Base-by-base conservation (phyloP, 2,797 vertebrate species). In the Bufotes viridis region DNA sequence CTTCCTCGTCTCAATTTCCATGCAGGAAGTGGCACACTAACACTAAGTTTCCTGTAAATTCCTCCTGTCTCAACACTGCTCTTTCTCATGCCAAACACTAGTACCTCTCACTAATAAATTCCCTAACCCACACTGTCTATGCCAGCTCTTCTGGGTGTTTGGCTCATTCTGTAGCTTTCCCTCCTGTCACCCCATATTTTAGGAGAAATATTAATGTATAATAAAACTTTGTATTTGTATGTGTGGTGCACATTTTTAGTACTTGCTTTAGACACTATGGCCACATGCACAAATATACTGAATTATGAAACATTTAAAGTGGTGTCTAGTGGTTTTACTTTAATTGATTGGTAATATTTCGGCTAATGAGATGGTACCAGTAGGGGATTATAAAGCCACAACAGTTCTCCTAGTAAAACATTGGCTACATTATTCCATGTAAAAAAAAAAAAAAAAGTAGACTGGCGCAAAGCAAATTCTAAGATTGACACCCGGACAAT, bases 61-160 rank as follows among this genome's bases (percentile, higher is more conserved):
- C 88, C 88, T 86, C 81, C 84, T 70, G 84, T 82, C 70, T 89
- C 85, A 89, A 89, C 88, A 86, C 88, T 87, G 88, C 75, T 83
- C 88, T 86, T 89, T 89, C 88, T 89, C 81, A 84, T 83, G 88
- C 85, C 88, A 89, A 89, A 89, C 88, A 89, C 88, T 89, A 76
- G 88, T 89, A 89, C 88, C 88, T 89, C 88, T 89, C 88, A 89
- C 85, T 87, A 89, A 89, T 89, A 89, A 82, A 89, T 89, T 89
- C 81, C 88, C 88, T 53, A 84, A 76, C 84, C 88, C 81, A 26
- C 85, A 87, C 85, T 72, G 85, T 87, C 85, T 89, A 22, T 87
- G 88, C 88, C 88, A 89, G 88, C 74, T 87, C 75, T 80, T 87
- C 85, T 87, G 65, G 55, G 85, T 84, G 74, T 87, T 89, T 89